Evolutionary conservation across 2,113 vertebrate genomes (phyloP).

Genomic region (Pycnonotus jocosus): DNA sequence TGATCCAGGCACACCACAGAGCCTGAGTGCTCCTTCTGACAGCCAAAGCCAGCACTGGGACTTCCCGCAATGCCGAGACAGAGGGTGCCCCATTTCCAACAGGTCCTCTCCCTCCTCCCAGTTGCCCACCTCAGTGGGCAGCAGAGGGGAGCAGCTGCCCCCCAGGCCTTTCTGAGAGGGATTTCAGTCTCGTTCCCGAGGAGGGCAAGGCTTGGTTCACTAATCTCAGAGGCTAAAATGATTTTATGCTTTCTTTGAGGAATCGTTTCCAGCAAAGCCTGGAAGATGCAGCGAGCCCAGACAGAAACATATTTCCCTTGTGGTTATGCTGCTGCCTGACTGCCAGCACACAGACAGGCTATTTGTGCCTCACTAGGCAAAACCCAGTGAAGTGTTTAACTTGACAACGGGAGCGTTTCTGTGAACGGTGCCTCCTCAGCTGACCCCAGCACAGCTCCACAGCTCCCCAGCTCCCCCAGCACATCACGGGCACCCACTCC

Average conservation of each 20-base stretch:
- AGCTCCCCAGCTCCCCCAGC: background rate
- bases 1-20: background rate
- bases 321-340: background rate
- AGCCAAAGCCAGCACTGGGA: background rate
- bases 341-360: slow-evolving; percentile 4
- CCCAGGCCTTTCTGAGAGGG: too few species aligned
- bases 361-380: slow-evolving; percentile 32
- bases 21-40: background rate
- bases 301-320: slow-evolving; percentile 5
- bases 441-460: background rate
- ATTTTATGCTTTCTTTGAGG: background rate
- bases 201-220: background rate
- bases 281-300: background rate
- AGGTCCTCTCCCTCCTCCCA: background rate
- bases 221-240: background rate
- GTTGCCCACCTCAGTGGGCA: rapidly evolving
- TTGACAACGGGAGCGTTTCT: background rate
- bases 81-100: background rate
- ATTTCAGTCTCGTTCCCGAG: background rate
- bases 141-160: background rate
- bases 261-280: background rate
- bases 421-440: background rate
- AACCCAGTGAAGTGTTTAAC: slow-evolving; percentile 25
- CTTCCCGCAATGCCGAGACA: rapidly evolving
- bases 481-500: background rate